These are phyloP conservation scores for Catharus minimus DNA, from an alignment of 2,113 vertebrate species.

Conservation along the genomic window DNA sequence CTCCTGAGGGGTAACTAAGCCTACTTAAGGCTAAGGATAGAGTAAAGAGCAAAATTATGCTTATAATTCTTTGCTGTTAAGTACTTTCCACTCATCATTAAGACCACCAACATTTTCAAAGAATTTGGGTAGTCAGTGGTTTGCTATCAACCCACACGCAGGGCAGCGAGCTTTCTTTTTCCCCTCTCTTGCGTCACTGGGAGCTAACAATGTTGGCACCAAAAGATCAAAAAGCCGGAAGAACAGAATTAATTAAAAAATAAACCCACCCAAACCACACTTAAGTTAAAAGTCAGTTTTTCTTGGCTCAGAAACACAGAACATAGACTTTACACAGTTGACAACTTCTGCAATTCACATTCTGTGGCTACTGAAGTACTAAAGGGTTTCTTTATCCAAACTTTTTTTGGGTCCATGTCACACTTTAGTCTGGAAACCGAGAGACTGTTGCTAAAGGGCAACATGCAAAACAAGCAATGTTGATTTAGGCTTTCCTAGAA, in stretches of 20 bases:
- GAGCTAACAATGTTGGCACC: background rate
- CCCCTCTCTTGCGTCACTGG: background rate
- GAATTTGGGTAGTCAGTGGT: background rate
- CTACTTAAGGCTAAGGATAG: background rate
- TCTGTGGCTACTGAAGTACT: background rate
- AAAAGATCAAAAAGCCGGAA: background rate
- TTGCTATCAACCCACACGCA: background rate
- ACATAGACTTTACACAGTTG: background rate
- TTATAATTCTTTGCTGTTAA: background rate
- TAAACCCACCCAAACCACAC: background rate
- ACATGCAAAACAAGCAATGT: background rate
- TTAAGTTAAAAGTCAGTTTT: background rate
- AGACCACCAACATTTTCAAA: background rate
- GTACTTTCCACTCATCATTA: background rate
- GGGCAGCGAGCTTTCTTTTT: background rate
- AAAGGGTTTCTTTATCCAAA: background rate
- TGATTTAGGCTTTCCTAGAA: slow-evolving; percentile 65
- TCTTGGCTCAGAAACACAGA: background rate
- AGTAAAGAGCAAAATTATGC: background rate
- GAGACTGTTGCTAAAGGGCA: slow-evolving; percentile 4
- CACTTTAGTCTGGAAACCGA: background rate
- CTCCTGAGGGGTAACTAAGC: background rate
- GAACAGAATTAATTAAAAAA: background rate
- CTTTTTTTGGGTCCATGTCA: background rate
- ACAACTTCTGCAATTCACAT: background rate